Base-by-base conservation (phyloP, 2,888 invertebrate genomes). In the Drosophila merina region DNA sequence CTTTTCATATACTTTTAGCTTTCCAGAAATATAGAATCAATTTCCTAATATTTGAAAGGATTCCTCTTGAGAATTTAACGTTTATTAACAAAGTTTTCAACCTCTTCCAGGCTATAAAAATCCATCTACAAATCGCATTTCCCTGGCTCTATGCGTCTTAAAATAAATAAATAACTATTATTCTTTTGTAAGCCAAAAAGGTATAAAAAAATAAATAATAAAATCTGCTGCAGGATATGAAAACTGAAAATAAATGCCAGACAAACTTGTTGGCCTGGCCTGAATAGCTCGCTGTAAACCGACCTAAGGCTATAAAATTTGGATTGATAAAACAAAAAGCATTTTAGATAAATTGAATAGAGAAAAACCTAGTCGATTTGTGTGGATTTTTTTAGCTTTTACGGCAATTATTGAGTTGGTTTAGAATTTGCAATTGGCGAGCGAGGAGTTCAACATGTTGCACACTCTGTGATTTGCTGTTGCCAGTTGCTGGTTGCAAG, bases 181-280 rank as follows among this genome's bases (percentile, higher is more conserved):
- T 57, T 26, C 31, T 33, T 8, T 48, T 40, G 8, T n/a, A 10
- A 28, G 31, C 40, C n/a, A 69, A 42, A 49, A 3, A 14, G 3
- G 9, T n/a, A 26, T 20, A 55, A 70, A 59, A 72, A 60, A 57
- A 58, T 47, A 36, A 72, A 70, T 72, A 58, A 60, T 68, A 84
- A 83, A 76, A 80, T 67, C 30, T 52, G 88, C 81, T 88, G 72
- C 77, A 88, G 81, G 88, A 88, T 45, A 72, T 44, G 69, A 83
- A 72, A 64, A 73, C 75, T 69, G 51, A 57, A 66, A 80, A 52
- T 33, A 68, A 74, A 75, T 66, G 51, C 44, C 67, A 50, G 47
- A 67, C 38, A 57, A 58, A 71, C 52, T 79, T 48, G 82, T 49
- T 54, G 74, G 68, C 20, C 54, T 63, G 54, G 63, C 71, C 74